Percentiles rank a stretch among this genome's conserved stretches.
Conservation (phyloP, 2,888 invertebrate species). For the Yponomeuta malinellus region DNA sequence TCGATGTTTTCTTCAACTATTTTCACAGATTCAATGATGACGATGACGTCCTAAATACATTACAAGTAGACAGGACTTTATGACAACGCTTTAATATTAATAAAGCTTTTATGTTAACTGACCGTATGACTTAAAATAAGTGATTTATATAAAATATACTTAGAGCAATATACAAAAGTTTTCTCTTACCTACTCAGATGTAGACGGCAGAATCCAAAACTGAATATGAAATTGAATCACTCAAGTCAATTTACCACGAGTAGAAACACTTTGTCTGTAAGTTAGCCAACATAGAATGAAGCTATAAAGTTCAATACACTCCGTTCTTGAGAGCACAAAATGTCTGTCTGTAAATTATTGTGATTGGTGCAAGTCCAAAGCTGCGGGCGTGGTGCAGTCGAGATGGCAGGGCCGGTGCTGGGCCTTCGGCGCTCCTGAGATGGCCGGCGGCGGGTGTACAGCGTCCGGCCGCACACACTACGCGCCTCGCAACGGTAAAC, state of each 20-base stretch:
- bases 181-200: not conserved
- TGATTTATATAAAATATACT: no score
- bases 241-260: conserved; percentile 68
- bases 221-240: conserved; percentile 59
- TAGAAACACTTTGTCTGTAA: conserved; percentile 64
- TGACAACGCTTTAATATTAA: no score
- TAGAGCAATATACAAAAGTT: not conserved
- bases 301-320: conserved; percentile 43
- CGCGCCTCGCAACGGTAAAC: conserved; percentile 76
- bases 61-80: no score
- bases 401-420: conserved; percentile 39
- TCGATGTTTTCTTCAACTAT: conserved; percentile 5
- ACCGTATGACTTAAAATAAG: no score
- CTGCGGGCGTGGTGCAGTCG: conserved; percentile 30
- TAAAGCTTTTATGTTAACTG: no score
- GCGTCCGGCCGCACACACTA: conserved; percentile 73
- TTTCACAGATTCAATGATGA: not conserved
- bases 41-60: not conserved
- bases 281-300: conserved; percentile 41
- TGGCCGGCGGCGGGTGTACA: conserved; percentile 48
- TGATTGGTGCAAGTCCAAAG: conserved; percentile 17
- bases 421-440: not conserved
- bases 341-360: conserved; percentile 27
- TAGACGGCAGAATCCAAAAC: conserved; percentile 6
- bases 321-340: conserved; percentile 39